phyloP scores from a whole-genome alignment of 2,113 vertebrate genomes.

The Dryoscopus gambensis region DNA sequence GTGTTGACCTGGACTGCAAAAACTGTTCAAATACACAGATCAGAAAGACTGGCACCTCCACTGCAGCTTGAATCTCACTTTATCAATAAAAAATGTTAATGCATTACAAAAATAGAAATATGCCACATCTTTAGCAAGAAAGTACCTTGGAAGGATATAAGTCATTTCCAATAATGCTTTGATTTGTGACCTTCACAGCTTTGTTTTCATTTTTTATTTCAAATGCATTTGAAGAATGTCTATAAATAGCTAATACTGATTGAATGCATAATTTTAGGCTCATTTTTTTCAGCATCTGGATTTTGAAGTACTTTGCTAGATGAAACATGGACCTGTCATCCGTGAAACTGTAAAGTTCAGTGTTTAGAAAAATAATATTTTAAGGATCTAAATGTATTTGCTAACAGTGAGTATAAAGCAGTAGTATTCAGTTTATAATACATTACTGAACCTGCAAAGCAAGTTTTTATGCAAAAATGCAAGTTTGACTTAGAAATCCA shows the following conservation, averaged over 20 bases:
- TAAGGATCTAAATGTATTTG: neutral
- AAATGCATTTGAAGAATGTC: conserved; percentile 33
- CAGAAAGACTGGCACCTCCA: neutral
- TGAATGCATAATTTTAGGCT: neutral
- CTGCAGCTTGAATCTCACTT: neutral
- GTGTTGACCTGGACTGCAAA: neutral
- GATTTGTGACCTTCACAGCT: neutral
- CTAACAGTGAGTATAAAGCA: neutral
- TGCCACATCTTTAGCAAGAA: neutral
- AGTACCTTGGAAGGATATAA: neutral
- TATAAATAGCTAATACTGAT: conserved; percentile 29
- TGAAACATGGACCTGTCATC: neutral
- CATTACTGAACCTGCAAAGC: neutral
- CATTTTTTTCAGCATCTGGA: conserved; percentile 30
- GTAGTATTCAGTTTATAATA: neutral
- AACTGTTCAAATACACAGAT: neutral
- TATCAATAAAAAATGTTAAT: conserved; percentile 1
- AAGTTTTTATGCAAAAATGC: neutral
- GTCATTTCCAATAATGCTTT: neutral
- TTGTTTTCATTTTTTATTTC: conserved; percentile 21
- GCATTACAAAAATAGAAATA: neutral
- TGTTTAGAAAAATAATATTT: conserved; percentile 2
- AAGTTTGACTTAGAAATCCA: neutral
- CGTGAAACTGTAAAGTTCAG: neutral
- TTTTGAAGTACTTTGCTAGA: neutral